Base-by-base conservation (phyloP, 2,113 vertebrate species). In the Podocnemis expansa region DNA sequence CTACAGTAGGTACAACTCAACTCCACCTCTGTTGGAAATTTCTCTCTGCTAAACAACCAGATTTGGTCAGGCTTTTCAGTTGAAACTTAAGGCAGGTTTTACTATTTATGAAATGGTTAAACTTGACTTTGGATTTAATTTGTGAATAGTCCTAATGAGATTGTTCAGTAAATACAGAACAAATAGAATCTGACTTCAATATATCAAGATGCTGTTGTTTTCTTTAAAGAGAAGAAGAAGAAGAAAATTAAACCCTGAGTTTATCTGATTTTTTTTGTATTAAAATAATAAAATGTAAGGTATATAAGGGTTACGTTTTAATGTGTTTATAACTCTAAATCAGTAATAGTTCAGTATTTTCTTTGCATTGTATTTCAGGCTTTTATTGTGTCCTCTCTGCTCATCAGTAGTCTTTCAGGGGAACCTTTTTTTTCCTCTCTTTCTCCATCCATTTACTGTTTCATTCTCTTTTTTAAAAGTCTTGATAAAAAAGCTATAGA, bases 401-500 rank as follows among this genome's bases (percentile, higher is more conserved):
- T 97, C 84, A 85, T 89, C 75, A 86, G 76, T 93, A 95, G 87
- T 25, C 86, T 93, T 67, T 86, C 34, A 45, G 47, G 82, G 78
- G 58, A 93, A 25, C 3, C 55, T 52, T 4, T 13, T 82, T 88
- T n/a, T n/a, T 84, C 82, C 60, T 91, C 81, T 89, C 67, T 38
- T 91, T 91, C 60, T 87, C 54, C 1, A 60, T 91, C 78, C 90
- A 85, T 95, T 95, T 92, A 89, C 87, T 94, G 8, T 94, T 70
- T 90, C 86, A 87, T 31, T 76, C 43, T 52, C 21, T 54, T 52
- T 45, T 78, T 54, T 5, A 86, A 67, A 47, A 52, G 17, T 52
- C 52, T 11, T 93, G 92, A 96, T 86, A 93, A 97, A 96, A n/a
- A 54, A 87, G 29, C 81, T 91, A 3, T 60, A 84, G 25, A 94